Evolutionary conservation across 2,113 vertebrate genomes (phyloP), one percentile per base, ranked within the genome.

Genomic region (Parus major): DNA sequence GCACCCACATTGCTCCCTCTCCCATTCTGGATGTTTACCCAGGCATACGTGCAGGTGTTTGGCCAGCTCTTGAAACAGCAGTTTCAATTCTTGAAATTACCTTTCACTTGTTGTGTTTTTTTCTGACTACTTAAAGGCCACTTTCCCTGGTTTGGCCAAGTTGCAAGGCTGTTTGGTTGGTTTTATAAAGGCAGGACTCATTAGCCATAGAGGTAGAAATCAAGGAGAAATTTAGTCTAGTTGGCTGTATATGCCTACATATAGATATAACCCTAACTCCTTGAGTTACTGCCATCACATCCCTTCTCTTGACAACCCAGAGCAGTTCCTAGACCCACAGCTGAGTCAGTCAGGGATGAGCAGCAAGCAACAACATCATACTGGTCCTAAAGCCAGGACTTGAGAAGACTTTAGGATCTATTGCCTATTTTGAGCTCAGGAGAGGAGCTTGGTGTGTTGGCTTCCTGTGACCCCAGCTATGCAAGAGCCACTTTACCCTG

Each of bases 11-110:
- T 72, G 11, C 20, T 36, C 41, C 41, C 44, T 53, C 27, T 70
- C 19, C 25, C 60, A 12, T 50, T 61, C 42, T 36, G 18, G 33
- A 22, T 57, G 24, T 22, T 64, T 27, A 56, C 33, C 44, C 46
- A 80, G 29, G 14, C 27, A 20, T 0, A 1, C 0, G 1, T 73
- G 46, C 33, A 79, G 24, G 12, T 29, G 5, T 0, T 0, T 36
- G 29, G 11, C 18, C 65, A 35, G 39, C 15, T 53, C 29, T 47
- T 72, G 36, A 50, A 76, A 50, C 0, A 0, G 9, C 4, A 7
- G 1, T 42, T 86, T 76, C 20, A 57, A 1, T 35, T 35, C 20
- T 35, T 52, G 13, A 59, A 79, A 77, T 29, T 17, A 15, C 13
- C 14, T 73, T 84, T 52, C 31, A 29, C 36, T 66, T 39, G 17